Evolutionary conservation across 2,888 invertebrate genomes (phyloP).

Genomic region (Panopea generosa): DNA sequence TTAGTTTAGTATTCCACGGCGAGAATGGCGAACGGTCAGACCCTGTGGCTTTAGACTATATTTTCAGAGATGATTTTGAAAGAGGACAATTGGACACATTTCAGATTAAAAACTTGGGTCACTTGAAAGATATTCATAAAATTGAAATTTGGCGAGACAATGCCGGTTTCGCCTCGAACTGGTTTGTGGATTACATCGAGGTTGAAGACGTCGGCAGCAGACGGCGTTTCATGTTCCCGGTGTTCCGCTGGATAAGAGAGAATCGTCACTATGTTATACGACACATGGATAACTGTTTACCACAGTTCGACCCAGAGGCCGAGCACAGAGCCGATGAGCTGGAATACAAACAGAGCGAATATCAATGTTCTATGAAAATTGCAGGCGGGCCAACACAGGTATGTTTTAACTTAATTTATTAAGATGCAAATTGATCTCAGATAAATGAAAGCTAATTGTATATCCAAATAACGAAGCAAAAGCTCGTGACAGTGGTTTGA

Average conservation of each 20-base stretch:
- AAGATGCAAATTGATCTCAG: too few relatives aligned
- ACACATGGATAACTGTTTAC: slow-evolving; percentile 83
- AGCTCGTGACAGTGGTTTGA: too few relatives aligned
- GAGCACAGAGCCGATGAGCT: slow-evolving; percentile 83
- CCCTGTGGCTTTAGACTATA: slow-evolving; percentile 80
- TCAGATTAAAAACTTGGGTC: slow-evolving; percentile 48
- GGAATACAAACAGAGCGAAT: slow-evolving; percentile 77
- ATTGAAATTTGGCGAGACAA: slow-evolving; percentile 84
- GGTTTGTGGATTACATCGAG: slow-evolving; percentile 83
- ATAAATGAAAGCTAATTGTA: too few relatives aligned
- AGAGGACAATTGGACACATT: slow-evolving; percentile 82
- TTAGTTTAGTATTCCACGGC: slow-evolving; percentile 83
- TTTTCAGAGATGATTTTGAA: slow-evolving; percentile 81
- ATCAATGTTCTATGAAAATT: slow-evolving; percentile 66
- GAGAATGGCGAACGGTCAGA: slow-evolving; percentile 76
- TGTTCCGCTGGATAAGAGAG: slow-evolving; percentile 84
- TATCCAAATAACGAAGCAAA: too few relatives aligned
- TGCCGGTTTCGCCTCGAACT: slow-evolving; percentile 80
- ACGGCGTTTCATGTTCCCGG: slow-evolving; percentile 79
- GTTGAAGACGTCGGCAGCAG: slow-evolving; percentile 67
- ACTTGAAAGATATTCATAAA: slow-evolving; percentile 64
- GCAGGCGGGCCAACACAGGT: slow-evolving; percentile 70
- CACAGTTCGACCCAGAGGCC: slow-evolving; percentile 82
- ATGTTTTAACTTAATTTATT: too few relatives aligned
- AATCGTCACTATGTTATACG: slow-evolving; percentile 80